Evolutionary conservation across 2,888 invertebrate genomes (phyloP).

Genomic region (Psylliodes chrysocephalus): DNA sequence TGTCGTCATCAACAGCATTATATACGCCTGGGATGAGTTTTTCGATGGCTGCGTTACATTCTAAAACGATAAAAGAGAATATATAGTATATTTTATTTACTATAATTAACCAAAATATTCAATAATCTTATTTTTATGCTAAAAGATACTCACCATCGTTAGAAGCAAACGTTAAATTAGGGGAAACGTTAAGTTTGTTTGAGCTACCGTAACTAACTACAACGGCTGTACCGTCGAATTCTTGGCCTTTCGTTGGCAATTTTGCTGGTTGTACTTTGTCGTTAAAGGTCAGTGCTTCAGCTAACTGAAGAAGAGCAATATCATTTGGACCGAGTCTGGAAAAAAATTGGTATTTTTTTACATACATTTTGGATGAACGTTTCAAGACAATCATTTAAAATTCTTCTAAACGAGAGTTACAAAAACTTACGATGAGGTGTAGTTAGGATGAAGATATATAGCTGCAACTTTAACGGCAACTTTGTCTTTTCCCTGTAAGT

Average conservation of each 20-base stretch:
- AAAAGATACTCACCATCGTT: neutral
- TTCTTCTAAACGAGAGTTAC: no score
- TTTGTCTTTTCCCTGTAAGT: no score
- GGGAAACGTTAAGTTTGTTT: neutral
- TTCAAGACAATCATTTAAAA: no score
- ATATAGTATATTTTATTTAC: no score
- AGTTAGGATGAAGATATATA: neutral
- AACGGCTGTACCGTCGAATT: slow-evolving; percentile 54
- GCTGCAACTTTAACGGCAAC: neutral
- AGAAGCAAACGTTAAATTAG: neutral
- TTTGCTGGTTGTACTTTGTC: slow-evolving; percentile 57
- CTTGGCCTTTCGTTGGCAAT: slow-evolving; percentile 54
- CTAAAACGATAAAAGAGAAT: no score
- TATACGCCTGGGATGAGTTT: no score
- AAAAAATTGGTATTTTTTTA: no score
- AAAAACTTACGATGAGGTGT: neutral
- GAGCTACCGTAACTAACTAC: slow-evolving; percentile 61
- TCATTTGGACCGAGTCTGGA: slow-evolving; percentile 61
- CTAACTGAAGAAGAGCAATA: slow-evolving; percentile 65
- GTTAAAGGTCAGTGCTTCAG: slow-evolving; percentile 53
- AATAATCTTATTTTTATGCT: no score
- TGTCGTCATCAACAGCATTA: slow-evolving; percentile 1
- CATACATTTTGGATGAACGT: no score
- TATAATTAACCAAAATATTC: no score
- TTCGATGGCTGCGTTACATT: no score